Base-by-base conservation (phyloP, 2,113 vertebrate genomes). In the Ochotona princeps region DNA sequence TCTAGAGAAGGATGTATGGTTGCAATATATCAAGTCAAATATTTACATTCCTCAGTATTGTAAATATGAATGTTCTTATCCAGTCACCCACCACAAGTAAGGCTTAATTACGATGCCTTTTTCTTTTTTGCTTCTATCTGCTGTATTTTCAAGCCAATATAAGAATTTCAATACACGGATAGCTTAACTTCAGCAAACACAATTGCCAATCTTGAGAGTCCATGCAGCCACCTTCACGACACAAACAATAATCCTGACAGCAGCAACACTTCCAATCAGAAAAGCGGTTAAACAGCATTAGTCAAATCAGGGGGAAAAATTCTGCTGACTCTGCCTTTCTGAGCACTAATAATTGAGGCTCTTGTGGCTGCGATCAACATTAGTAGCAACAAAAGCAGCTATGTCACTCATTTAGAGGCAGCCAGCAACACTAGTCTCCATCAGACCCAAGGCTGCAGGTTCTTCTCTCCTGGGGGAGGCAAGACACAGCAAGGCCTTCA, bases 11-110 rank as follows among this genome's bases (percentile, higher is more conserved):
- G 69, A 83, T 67, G 54, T 83, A 51, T 10, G 79, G 91, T n/a
- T 63, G 86, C 32, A 18, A 61, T 76, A 38, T 67, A 85, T 30
- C 47, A 63, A 93, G 89, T 86, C 92, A 89, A 95, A 96, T 95
- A 94, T 94, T 94, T 92, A 96, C 89, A 87, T 74, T 92, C 76
- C 89, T 93, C 63, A 14, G 89, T n/a, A 69, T 57, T 86, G 88
- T 87, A 91, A 91, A 83, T 35, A 66, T 2, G 83, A 81, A 87
- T 38, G 2, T 73, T 75, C 87, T 90, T 81, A 87, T 17, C 69
- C 94, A 74, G 89, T 51, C 92, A 35, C 54, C 86, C 25, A 30
- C 89, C 35, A 10, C 32, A 54, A 93, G 83, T 65, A 75, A 83
- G 69, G 75, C 70, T 93, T 92, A 32, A 92, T 92, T 66, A 87